These are phyloP conservation scores for Drosophila cyrtoloma DNA, from an alignment of 2,888 invertebrate species.

Conservation along the genomic window DNA sequence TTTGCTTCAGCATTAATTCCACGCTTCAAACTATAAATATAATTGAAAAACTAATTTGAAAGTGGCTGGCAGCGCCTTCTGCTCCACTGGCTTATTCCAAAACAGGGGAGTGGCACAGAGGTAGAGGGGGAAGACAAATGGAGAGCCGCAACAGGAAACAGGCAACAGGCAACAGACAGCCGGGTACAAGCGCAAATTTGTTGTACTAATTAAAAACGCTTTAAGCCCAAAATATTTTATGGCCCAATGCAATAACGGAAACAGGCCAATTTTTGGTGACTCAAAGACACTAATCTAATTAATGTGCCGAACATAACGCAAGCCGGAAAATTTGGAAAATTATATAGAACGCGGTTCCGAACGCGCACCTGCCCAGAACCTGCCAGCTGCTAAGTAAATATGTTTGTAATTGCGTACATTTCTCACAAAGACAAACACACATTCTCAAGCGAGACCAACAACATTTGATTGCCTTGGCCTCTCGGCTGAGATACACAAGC, in stretches of 20 bases:
- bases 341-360: conserved; percentile 11
- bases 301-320: conserved; percentile 55
- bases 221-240: conserved; percentile 58
- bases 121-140: background rate
- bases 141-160: background rate
- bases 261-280: conserved; percentile 22
- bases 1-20: conserved; percentile 51
- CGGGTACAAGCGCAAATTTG: conserved; percentile 50
- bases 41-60: conserved; percentile 74
- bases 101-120: conserved; percentile 11
- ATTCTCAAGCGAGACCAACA: conserved; percentile 26
- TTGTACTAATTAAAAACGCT: conserved; percentile 77
- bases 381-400: background rate
- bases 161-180: background rate
- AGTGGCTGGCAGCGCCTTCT: conserved; percentile 2
- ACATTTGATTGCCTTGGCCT: conserved; percentile 49
- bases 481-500: conserved; percentile 29
- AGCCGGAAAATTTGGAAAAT: conserved; percentile 17
- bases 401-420: conserved; percentile 61
- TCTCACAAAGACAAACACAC: conserved; percentile 58
- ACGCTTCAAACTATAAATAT: conserved; percentile 67
- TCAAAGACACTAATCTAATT: conserved; percentile 63
- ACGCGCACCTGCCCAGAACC: conserved; percentile 42
- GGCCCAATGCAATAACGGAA: conserved; percentile 45
- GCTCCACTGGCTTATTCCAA: conserved; percentile 32